Evolutionary conservation across 2,113 vertebrate genomes (phyloP).

Genomic region (Phalacrocorax brasilianus): DNA sequence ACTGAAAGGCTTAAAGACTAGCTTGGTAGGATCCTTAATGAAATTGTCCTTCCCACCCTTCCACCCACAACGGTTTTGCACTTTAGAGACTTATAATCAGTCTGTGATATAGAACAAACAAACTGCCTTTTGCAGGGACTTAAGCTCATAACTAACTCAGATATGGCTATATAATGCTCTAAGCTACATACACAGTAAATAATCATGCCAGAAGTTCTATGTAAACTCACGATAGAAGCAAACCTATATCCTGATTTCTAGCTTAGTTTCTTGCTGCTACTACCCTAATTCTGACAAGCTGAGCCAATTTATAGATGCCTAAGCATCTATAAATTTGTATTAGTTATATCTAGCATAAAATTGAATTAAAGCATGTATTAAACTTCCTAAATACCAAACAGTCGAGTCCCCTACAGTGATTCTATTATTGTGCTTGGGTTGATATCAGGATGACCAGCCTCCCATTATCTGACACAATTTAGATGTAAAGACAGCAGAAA

Average conservation of each 20-base stretch:
- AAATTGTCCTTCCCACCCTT: neutral
- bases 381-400: neutral
- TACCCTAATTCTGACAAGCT: neutral
- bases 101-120: neutral
- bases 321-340: neutral
- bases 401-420: neutral
- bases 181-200: neutral
- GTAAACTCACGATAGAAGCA: neutral
- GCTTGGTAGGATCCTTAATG: neutral
- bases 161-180: neutral
- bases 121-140: neutral
- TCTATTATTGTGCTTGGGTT: neutral
- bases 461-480: neutral
- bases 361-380: neutral
- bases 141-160: neutral
- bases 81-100: neutral
- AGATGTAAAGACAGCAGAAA: neutral
- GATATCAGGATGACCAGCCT: neutral
- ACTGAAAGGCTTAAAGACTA: neutral
- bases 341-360: neutral
- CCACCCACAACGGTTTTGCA: neutral
- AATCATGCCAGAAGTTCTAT: neutral
- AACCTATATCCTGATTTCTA: neutral
- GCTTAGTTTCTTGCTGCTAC: neutral
- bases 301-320: neutral